Evolutionary conservation across 2,113 vertebrate genomes (phyloP).

Genomic region (Vombatus ursinus): DNA sequence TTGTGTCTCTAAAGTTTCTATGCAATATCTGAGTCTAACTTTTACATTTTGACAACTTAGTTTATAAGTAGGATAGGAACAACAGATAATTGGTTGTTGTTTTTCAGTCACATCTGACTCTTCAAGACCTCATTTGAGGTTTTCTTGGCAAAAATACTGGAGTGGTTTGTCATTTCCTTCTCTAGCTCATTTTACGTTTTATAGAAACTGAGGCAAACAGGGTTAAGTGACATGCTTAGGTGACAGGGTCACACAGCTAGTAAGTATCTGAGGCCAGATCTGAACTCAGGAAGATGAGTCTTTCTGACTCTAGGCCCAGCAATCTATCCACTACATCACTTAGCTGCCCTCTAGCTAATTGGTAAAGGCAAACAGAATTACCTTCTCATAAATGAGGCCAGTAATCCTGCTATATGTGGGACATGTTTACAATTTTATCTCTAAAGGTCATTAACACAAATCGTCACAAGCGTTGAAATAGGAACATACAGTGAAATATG

Average conservation of each 20-base stretch:
- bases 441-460: conserved; percentile 1
- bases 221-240: neutral
- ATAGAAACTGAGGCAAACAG: neutral
- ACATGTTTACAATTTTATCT: conserved; percentile 7
- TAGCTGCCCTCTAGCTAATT: conserved; percentile 9
- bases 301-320: neutral
- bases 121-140: neutral
- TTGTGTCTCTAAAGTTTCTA: neutral
- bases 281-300: neutral
- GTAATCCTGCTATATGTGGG: neutral
- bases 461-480: conserved; percentile 1
- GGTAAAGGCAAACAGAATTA: conserved; percentile 6
- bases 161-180: neutral
- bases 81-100: neutral
- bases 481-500: neutral
- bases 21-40: neutral
- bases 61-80: neutral
- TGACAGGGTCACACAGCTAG: too few relatives aligned
- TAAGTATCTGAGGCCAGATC: neutral
- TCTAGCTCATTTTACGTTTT: neutral
- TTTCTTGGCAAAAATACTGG: neutral
- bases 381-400: neutral
- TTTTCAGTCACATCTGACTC: neutral
- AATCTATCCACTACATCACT: neutral
- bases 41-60: conserved; percentile 9